Evolutionary conservation across 2,797 vertebrate genomes (phyloP), one percentile per base, ranked within the genome.

Genomic region (Pelodytes ibericus): DNA sequence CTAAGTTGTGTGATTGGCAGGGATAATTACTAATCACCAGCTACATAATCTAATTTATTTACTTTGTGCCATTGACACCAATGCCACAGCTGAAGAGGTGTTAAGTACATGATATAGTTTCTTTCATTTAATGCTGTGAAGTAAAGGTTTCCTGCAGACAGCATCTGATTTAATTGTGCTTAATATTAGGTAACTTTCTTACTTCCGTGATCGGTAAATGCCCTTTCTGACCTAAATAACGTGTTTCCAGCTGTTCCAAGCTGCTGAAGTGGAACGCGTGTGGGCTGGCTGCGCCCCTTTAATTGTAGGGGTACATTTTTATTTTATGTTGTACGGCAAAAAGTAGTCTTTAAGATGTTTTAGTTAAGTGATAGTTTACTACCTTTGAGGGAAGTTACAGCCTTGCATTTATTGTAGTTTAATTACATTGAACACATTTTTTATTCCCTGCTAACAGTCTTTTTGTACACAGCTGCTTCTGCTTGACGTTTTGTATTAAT

Each of bases 71-170:
- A 63, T 61, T 76, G 66, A 62, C 66, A 57, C 66, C 33, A 62
- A 36, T 20, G 15, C 36, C 25, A 31, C 15, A 29, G 7, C 13
- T 62, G 31, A 62, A 62, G 60, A 62, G 60, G 74, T 57, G 67
- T 53, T 39, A 71, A 33, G 60, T 71, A 63, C 51, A 31, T 31
- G 6, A 18, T 57, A 76, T 76, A 62, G 69, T 70, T n/a, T 36
- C 11, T 53, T 71, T 77, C 58, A 77, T 71, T 77, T 71, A 77
- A 61, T 56, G 65, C 33, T 9, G 18, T 39, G 22, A 67, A 71
- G 62, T 71, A 77, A 64, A 77, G 56, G 60, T 60, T 65, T 64
- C 74, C 74, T 77, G 74, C 67, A 71, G 74, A 70, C 66, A 76
- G 41, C 58, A 76, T 76, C 66, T 63, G 49, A 68, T 44, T 39